These are phyloP conservation scores for Capitulum mitella DNA, from an alignment of 2,888 invertebrate genomes.

Conservation along the genomic window DNA sequence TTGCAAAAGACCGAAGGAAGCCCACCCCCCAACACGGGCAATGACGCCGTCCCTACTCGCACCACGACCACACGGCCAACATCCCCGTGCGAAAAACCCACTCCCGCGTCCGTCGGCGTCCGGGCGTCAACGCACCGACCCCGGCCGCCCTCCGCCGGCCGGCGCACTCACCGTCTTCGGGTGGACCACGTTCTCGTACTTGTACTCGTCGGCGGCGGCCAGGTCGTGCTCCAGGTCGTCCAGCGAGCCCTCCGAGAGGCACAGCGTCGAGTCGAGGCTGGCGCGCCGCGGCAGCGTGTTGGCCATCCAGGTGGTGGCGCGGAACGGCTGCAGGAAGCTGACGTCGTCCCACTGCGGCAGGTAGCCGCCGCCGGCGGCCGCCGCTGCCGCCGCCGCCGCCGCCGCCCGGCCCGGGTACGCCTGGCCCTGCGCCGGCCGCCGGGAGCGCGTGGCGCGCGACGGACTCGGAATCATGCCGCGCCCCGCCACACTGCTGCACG, in stretches of 20 bases:
- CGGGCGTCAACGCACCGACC: too few species aligned
- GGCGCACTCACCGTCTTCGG: background rate
- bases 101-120: too few species aligned
- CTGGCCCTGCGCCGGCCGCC: background rate
- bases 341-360: conserved; percentile 2
- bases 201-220: conserved; percentile 8
- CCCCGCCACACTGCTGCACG: too few species aligned
- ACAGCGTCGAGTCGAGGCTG: background rate
- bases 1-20: too few species aligned
- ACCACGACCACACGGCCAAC: too few species aligned
- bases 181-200: background rate
- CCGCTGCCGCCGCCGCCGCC: too few species aligned
- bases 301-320: conserved; percentile 2
- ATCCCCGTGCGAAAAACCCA: too few species aligned
- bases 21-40: too few species aligned
- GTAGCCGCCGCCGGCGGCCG: background rate
- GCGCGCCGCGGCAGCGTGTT: background rate
- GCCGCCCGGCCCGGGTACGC: background rate
- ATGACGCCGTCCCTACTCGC: too few species aligned
- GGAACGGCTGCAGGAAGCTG: background rate
- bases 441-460: background rate
- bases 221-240: conserved; percentile 8
- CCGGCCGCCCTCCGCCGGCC: background rate
- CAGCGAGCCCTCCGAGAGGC: background rate
- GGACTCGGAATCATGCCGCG: background rate